These are phyloP conservation scores for Drosophila atroscutellata DNA, from an alignment of 2,888 invertebrate species.

Conservation along the genomic window DNA sequence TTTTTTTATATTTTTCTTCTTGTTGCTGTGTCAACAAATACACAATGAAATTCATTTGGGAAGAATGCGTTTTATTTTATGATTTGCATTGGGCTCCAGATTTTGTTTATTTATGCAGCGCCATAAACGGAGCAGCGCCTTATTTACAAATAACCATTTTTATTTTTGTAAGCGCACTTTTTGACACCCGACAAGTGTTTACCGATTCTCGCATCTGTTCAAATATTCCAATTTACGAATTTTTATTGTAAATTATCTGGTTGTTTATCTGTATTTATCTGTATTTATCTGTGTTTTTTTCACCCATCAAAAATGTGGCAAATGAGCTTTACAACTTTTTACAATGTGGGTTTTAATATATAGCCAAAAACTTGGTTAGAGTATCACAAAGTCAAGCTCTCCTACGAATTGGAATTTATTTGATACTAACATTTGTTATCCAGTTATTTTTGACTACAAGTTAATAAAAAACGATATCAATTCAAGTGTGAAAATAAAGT, in stretches of 20 bases:
- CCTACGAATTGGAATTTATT: neutral
- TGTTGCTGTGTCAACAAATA: constrained; percentile 21
- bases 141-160: constrained; percentile 46
- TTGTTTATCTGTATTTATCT: neutral
- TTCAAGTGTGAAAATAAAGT: neutral
- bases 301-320: neutral
- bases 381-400: neutral
- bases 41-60: constrained; percentile 21
- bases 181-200: neutral
- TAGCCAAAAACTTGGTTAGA: neutral
- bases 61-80: constrained; percentile 32
- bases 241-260: neutral
- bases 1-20: neutral
- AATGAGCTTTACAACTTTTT: neutral
- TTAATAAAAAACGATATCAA: neutral
- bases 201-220: neutral
- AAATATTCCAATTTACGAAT: neutral
- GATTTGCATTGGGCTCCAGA: constrained; percentile 24
- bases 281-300: neutral
- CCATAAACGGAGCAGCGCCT: constrained; percentile 48
- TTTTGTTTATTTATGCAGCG: constrained; percentile 60
- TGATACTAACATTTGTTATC: neutral
- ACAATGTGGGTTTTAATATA: neutral
- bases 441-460: neutral
- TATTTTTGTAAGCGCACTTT: constrained; percentile 1